Conservation (phyloP, 1,140 invertebrate genomes). For the Fopius arisanus region DNA sequence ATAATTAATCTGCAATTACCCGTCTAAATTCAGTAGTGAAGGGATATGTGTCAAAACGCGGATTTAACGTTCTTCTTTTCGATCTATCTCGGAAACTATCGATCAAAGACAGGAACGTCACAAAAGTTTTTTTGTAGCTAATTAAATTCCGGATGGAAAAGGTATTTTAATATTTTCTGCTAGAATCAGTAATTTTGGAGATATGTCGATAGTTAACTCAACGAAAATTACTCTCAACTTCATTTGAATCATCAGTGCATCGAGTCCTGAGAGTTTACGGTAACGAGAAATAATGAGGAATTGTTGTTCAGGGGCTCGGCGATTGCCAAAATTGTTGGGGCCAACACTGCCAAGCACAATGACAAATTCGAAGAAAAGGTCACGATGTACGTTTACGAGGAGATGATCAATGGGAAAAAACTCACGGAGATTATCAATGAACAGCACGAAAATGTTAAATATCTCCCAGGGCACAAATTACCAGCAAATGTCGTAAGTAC, state of each 20-base stretch:
- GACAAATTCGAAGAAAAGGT: constrained; percentile 72
- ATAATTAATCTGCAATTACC: no score
- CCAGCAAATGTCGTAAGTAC: constrained; percentile 69
- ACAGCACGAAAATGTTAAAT: constrained; percentile 82
- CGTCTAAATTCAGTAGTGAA: no score
- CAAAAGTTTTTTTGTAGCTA: no score
- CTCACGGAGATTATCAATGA: constrained; percentile 83
- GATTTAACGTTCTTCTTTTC: no score
- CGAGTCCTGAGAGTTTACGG: background rate
- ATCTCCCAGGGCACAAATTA: constrained; percentile 76
- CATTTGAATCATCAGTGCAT: background rate
- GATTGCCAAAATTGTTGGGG: constrained; percentile 81
- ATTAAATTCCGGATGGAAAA: background rate
- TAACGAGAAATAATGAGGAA: background rate
- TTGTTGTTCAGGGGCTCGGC: constrained; percentile 75
- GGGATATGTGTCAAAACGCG: no score
- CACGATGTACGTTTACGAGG: constrained; percentile 82
- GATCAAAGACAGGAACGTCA: no score
- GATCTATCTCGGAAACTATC: no score
- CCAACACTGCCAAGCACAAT: constrained; percentile 69
- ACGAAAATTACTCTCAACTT: background rate
- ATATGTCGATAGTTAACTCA: no score
- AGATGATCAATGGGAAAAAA: constrained; percentile 76
- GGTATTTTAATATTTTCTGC: no score
- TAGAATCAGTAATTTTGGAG: no score